Evolutionary conservation across 2,113 vertebrate species (phyloP).

Genomic region (Sarotherodon lohbergeri): DNA sequence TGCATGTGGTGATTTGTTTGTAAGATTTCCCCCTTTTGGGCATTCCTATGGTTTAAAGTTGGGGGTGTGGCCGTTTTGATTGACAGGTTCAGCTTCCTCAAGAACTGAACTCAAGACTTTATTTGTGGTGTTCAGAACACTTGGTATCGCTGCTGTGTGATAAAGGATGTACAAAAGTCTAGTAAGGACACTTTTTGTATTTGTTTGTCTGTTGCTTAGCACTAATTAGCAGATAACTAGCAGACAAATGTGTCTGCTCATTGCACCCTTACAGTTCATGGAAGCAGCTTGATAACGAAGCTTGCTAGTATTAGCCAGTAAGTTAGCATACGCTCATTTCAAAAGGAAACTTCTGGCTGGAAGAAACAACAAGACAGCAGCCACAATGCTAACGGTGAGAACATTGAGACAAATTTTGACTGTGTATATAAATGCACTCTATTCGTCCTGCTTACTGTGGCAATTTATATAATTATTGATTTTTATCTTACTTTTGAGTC

Average conservation of each 20-base stretch:
- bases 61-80: not conserved
- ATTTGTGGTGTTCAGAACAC: not conserved
- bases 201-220: not conserved
- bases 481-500: not conserved
- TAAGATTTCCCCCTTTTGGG: not conserved
- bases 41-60: not conserved
- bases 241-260: not conserved
- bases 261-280: not conserved
- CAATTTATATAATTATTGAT: not conserved
- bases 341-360: not conserved
- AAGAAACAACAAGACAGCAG: not conserved
- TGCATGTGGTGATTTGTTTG: not conserved
- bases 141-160: not conserved
- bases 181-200: not conserved
- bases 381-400: not conserved
- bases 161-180: accelerated
- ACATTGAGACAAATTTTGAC: not conserved
- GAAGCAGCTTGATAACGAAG: not conserved
- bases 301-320: not conserved
- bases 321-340: not conserved
- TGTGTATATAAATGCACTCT: not conserved
- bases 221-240: not conserved
- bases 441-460: not conserved
- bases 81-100: not conserved
- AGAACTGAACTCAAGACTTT: not conserved